Evolutionary conservation across 1,140 invertebrate genomes (phyloP).

Genomic region (Laupala kohalensis): DNA sequence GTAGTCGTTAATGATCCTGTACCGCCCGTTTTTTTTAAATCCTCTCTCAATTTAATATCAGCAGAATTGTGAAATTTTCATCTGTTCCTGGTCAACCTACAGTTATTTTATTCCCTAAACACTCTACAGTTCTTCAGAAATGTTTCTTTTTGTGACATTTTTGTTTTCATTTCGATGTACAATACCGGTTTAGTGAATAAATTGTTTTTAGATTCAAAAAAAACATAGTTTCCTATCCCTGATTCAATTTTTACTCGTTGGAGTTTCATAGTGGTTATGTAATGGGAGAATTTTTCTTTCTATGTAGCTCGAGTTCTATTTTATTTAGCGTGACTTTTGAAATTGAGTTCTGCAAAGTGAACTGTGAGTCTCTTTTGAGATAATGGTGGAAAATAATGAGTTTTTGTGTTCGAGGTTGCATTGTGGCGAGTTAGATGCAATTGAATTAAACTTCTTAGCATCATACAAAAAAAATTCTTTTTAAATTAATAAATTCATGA

Average conservation of each 20-base stretch:
- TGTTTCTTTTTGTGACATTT: neutral
- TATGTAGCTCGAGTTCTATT: neutral
- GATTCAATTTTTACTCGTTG: too few species aligned
- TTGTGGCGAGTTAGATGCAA: too few species aligned
- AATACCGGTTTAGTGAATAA: neutral
- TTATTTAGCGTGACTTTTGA: neutral
- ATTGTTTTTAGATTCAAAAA: too few species aligned
- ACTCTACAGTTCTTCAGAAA: neutral
- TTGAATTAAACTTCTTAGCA: too few species aligned
- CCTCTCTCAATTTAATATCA: neutral
- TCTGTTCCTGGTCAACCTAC: neutral
- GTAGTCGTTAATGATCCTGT: neutral
- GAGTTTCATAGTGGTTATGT: too few species aligned
- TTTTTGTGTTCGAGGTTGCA: too few species aligned
- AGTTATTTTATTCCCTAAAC: neutral
- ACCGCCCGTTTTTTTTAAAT: neutral
- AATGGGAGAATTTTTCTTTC: neutral
- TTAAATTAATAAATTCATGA: too few species aligned
- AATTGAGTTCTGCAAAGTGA: neutral
- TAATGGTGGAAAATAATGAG: too few species aligned
- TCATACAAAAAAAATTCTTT: too few species aligned
- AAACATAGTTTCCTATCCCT: too few species aligned
- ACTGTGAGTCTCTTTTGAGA: too few species aligned
- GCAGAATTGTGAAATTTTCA: neutral
- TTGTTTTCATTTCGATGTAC: neutral